phyloP scores from a whole-genome alignment of 2,888 invertebrate genomes.

The Aspidiotus rigidus region DNA sequence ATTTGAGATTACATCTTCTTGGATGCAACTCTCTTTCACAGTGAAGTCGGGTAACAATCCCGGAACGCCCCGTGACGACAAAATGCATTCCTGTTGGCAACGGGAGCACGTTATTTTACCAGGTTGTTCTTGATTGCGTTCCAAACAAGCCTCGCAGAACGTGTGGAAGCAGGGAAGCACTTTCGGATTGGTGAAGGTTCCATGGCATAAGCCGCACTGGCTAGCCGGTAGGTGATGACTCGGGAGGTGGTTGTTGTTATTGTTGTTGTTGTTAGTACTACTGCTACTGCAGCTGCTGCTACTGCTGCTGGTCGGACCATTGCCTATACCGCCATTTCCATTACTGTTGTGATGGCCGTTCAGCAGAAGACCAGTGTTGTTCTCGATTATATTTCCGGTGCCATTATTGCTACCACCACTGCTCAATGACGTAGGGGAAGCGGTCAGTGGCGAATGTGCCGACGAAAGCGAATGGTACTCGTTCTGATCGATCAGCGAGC shows the following conservation, averaged over 20 bases:
- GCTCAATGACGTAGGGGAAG: conserved; percentile 60
- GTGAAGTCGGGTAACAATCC: conserved; percentile 60
- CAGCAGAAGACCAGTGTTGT: conserved; percentile 16
- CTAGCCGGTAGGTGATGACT: conserved; percentile 35
- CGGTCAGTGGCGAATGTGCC: conserved; percentile 53
- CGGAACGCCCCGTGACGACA: conserved; percentile 51
- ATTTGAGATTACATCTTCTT: conserved; percentile 39
- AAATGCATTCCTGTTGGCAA: conserved; percentile 50
- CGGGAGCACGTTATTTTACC: conserved; percentile 68
- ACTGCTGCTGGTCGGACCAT: conserved; percentile 6
- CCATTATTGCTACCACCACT: conserved; percentile 44
- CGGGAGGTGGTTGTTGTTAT: conserved; percentile 2
- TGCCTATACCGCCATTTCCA: conserved; percentile 8
- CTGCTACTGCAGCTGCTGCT: conserved; percentile 16
- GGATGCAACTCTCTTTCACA: conserved; percentile 39
- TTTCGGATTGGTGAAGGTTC: conserved; percentile 63
- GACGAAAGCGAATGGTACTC: conserved; percentile 56
- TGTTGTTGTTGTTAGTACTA: conserved; percentile 15
- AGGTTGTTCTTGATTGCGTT: conserved; percentile 54
- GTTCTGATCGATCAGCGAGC: conserved; percentile 71
- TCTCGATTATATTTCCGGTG: conserved; percentile 5
- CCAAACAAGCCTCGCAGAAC: conserved; percentile 73
- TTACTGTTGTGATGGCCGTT: conserved; percentile 23
- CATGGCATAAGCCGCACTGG: conserved; percentile 53
- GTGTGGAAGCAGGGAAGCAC: conserved; percentile 73